These are phyloP conservation scores for Alexandromys fortis DNA, from an alignment of 2,113 vertebrate genomes.

Conservation along the genomic window DNA sequence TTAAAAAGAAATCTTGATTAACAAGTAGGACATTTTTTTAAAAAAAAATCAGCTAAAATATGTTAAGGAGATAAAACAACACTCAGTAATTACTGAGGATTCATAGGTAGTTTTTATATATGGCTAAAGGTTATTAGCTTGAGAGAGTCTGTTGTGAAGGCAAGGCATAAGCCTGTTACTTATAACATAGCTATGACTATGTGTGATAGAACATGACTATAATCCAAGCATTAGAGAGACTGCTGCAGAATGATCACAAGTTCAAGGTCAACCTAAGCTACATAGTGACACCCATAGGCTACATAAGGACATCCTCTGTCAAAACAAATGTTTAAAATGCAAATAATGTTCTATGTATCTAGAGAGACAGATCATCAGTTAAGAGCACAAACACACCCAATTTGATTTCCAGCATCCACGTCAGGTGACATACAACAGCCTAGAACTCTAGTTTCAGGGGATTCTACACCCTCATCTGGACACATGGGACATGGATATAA, in stretches of 20 bases:
- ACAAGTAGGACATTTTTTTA: neutral
- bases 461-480: neutral
- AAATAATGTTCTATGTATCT: neutral
- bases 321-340: neutral
- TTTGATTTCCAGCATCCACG: neutral
- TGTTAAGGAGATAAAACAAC: neutral
- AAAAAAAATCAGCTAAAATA: constrained; percentile 30
- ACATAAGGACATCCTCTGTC: neutral
- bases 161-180: neutral
- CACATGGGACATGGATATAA: neutral
- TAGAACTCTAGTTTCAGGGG: neutral
- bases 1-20: neutral
- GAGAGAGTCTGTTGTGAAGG: neutral
- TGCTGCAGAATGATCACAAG: neutral
- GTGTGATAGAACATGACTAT: neutral
- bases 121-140: neutral
- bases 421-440: neutral
- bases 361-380: neutral
- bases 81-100: neutral
- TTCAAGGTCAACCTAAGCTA: neutral
- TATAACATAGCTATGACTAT: neutral
- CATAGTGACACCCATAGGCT: neutral
- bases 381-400: neutral
- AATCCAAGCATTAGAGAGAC: neutral
- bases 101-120: neutral